These are phyloP conservation scores for Ispidina picta DNA, from an alignment of 2,797 vertebrate genomes.

Conservation along the genomic window DNA sequence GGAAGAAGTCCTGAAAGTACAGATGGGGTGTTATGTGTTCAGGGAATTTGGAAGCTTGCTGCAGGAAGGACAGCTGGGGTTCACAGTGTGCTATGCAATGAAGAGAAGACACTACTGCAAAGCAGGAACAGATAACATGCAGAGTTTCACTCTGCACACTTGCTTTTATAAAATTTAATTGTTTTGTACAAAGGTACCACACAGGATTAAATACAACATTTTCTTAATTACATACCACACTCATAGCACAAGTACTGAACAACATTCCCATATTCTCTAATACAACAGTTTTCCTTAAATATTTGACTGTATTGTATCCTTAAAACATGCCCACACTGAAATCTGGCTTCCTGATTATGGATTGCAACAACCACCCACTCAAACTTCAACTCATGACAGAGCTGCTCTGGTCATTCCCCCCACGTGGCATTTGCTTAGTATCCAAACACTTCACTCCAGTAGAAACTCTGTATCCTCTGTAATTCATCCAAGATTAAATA, in stretches of 20 bases:
- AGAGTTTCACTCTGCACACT: background rate
- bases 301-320: no score
- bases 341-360: background rate
- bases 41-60: background rate
- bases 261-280: background rate
- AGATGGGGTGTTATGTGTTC: background rate
- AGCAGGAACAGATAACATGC: background rate
- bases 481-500: background rate
- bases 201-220: background rate
- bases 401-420: background rate
- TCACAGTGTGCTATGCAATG: background rate
- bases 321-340: background rate
- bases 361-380: background rate
- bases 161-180: background rate
- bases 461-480: background rate
- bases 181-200: background rate
- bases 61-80: background rate
- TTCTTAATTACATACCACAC: background rate
- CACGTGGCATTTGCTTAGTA: background rate
- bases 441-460: background rate
- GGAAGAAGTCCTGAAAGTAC: background rate
- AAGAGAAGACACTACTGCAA: background rate
- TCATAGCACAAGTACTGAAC: background rate
- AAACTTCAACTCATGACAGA: background rate
- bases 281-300: background rate